Evolutionary conservation across 2,888 invertebrate species (phyloP).

Genomic region (Phaedon cochleariae): DNA sequence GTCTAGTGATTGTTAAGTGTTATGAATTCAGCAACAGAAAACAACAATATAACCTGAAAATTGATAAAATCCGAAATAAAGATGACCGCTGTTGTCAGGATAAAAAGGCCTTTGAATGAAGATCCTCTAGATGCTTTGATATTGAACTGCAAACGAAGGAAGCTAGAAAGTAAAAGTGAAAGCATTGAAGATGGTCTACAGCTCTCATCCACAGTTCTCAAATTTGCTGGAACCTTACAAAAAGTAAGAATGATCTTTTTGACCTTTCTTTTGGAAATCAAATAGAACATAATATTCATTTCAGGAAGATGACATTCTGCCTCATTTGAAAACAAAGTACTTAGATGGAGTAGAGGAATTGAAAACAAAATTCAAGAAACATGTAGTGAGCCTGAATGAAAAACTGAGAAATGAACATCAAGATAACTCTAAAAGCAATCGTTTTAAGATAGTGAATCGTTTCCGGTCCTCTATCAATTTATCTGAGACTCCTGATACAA

Average conservation of each 20-base stretch:
- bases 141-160: conserved; percentile 75
- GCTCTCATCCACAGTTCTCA: conserved; percentile 70
- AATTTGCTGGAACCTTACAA: conserved; percentile 77
- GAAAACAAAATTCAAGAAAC: conserved; percentile 64
- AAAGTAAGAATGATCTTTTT: conserved; percentile 53
- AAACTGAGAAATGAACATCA: conserved; percentile 63
- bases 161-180: conserved; percentile 64
- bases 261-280: no score
- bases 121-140: conserved; percentile 77
- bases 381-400: conserved; percentile 60
- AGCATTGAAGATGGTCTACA: conserved; percentile 52
- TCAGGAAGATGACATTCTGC: conserved; percentile 62
- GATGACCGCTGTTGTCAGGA: conserved; percentile 73
- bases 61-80: conserved; percentile 15
- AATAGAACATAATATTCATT: no score
- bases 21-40: no score
- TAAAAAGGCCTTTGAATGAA: conserved; percentile 77
- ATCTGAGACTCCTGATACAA: conserved; percentile 37
- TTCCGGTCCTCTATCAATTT: conserved; percentile 60
- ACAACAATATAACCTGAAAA: no score
- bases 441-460: conserved; percentile 70
- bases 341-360: conserved; percentile 60
- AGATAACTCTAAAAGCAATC: conserved; percentile 63
- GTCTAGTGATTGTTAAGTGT: no score
- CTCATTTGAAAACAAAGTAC: conserved; percentile 62